Evolutionary conservation across 2,113 vertebrate species (phyloP).

Genomic region (Pollachius pollachius): DNA sequence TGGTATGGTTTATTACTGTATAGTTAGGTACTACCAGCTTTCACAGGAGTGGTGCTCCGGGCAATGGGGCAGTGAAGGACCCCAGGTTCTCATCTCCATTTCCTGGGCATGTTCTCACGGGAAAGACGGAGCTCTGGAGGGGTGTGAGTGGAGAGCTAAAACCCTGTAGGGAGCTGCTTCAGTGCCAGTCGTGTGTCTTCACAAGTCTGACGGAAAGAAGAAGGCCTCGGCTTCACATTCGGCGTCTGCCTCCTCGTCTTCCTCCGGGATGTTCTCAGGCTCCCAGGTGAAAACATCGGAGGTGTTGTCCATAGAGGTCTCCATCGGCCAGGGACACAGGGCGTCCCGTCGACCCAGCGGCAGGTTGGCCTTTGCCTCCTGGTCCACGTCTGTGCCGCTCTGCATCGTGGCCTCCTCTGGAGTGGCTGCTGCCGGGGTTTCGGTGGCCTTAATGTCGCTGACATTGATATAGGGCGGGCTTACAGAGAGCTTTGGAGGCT

Average conservation of each 20-base stretch:
- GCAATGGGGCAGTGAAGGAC: no score
- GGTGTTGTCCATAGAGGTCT: conserved; percentile 48
- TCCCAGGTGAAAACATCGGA: conserved; percentile 74
- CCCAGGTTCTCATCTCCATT: no score
- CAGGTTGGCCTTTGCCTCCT: conserved; percentile 46
- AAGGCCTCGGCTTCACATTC: conserved; percentile 75
- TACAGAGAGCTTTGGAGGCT: conserved; percentile 3
- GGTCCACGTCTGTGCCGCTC: conserved; percentile 19
- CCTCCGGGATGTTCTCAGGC: conserved; percentile 70
- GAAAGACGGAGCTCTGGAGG: no score
- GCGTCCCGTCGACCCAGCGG: conserved; percentile 65
- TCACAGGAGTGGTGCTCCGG: no score
- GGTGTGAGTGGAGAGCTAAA: no score
- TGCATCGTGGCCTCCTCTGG: conserved; percentile 22
- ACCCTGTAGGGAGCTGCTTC: no score
- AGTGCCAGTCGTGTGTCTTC: conserved; percentile 6
- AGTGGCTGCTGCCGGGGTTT: conserved; percentile 4
- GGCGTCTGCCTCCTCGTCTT: conserved; percentile 69
- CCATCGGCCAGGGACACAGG: conserved; percentile 70
- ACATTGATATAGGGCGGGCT: background rate
- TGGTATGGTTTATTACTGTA: no score
- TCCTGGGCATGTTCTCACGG: no score
- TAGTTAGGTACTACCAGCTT: no score
- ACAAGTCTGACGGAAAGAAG: conserved; percentile 70
- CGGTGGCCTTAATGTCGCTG: conserved; percentile 18